Evolutionary conservation across 2,888 invertebrate genomes (phyloP), one percentile per base, ranked within the genome.

Genomic region (Tenthredo livida): DNA sequence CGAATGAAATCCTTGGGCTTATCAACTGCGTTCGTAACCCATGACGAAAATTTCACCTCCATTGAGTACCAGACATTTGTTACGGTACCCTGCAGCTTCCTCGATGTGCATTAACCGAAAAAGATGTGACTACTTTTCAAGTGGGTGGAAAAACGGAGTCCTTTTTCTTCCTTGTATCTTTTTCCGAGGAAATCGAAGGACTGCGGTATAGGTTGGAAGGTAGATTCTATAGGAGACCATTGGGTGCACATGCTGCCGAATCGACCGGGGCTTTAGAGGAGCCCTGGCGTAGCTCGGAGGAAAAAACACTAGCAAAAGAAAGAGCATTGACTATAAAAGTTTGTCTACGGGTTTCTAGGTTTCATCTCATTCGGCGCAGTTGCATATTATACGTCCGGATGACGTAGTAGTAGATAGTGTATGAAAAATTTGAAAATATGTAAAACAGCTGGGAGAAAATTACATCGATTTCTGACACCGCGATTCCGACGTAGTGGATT

Each of bases 251-350:
- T 61, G 80, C 40, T 37, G 80, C 25, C 21, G 25, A 80, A 80
- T 80, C 80, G 61, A 61, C 40, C 80, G 58, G 21, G n/a, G 37
- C n/a, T 80, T 25, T 54, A 4, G 29, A n/a, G 77, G 80, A 12
- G 37, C n/a, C 50, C 5, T 21, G 6, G 58, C 25, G n/a, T 21
- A 40, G 21, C 21, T n/a, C 5, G 77, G 21, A 21, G 37, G 15
- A 21, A 40, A 37, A 80, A 33, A 77, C 33, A n/a, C 21, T 29
- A 7, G 17, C 29, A 29, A 54, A 54, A 77, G 54, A 77, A 77
- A 77, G 9, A 54, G 33, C 29, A 77, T 77, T 50, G 77, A 77
- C 17, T 77, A 54, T 77, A 77, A 77, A 54, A 77, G 50, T 54
- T 77, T 33, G 77, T 21, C n/a, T 21, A 21, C 43, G 9, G 29